These are phyloP conservation scores for Ophonus ardosiacus DNA, from an alignment of 2,888 invertebrate species.

Conservation along the genomic window DNA sequence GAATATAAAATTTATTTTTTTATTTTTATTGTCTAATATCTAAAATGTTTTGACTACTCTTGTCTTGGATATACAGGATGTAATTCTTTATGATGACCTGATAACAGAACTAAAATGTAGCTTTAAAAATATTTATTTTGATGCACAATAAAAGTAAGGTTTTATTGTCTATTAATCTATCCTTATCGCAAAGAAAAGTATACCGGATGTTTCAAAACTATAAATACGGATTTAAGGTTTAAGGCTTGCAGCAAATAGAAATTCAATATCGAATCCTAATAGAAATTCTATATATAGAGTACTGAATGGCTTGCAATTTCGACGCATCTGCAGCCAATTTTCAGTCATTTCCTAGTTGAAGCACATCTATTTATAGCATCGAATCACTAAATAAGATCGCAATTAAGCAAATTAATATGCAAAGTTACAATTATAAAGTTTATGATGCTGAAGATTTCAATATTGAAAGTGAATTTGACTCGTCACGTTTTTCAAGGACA, in stretches of 20 bases:
- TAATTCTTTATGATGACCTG: not conserved
- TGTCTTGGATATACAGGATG: constrained; percentile 23
- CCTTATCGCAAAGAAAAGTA: not conserved
- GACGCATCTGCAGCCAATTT: constrained; percentile 4
- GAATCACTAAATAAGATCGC: not conserved
- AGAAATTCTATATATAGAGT: not conserved
- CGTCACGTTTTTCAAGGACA: constrained; percentile 30
- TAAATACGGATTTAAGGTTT: not conserved
- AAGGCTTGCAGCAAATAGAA: not conserved
- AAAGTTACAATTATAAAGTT: constrained; percentile 25
- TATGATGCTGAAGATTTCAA: constrained; percentile 7
- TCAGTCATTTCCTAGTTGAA: not conserved
- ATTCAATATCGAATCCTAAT: not conserved
- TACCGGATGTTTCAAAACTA: not conserved
- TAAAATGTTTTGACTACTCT: constrained; percentile 8
- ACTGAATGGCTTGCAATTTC: not conserved
- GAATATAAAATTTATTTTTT: too few species aligned
- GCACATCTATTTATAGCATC: not conserved
- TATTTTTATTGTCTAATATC: constrained; percentile 4
- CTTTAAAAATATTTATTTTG: not conserved
- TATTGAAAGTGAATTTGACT: constrained; percentile 39
- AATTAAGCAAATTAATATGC: constrained; percentile 3
- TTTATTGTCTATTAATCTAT: not conserved
- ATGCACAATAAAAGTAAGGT: not conserved
- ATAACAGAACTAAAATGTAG: not conserved